Evolutionary conservation across 2,797 vertebrate species (phyloP), one percentile per base, ranked within the genome.

Genomic region (Graptemys geographica): DNA sequence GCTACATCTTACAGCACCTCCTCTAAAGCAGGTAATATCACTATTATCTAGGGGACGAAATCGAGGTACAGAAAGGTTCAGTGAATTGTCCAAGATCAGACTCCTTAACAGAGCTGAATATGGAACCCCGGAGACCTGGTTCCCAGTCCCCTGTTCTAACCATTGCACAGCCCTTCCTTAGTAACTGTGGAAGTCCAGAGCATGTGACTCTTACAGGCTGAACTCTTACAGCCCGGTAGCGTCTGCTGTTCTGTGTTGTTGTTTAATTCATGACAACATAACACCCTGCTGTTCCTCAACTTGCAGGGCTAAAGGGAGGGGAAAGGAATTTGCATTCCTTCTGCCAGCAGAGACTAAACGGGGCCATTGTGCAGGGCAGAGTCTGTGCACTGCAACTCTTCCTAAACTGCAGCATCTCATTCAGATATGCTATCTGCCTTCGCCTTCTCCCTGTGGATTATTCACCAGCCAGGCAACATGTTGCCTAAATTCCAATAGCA

Each of bases 401-500:
- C 88, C 87, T 90, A 83, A 76, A 31, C 79, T 90, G 83, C 95
- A 90, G 93, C 74, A 79, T 89, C 89, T 93, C 83, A 83, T 78
- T 94, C 91, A 65, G 56, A 1, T 86, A 33, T n/a, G 90, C 93
- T 94, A 95, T 88, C 81, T 84, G 78, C 47, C 88, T 83, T 95
- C 81, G 44, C 13, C 7, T 96, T 86, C 86, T 96, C 84, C 83
- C 84, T 86, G 84, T 81, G 91, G 93, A 93, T 97, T 95, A 92
- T 95, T 96, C 94, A 89, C 1, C 0, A 92, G 90, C 81, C 90
- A 86, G 92, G 79, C 89, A 59, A 83, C 91, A 37, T 79, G 89
- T 93, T 96, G 87, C 93, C 93, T 95, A 96, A 94, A 96, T 95
- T 91, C 87, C 90, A 83, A 65, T 41, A 97, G 94, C 85, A 53